Evolutionary conservation across 2,797 vertebrate species (phyloP).

Genomic region (Heliangelus exortis): DNA sequence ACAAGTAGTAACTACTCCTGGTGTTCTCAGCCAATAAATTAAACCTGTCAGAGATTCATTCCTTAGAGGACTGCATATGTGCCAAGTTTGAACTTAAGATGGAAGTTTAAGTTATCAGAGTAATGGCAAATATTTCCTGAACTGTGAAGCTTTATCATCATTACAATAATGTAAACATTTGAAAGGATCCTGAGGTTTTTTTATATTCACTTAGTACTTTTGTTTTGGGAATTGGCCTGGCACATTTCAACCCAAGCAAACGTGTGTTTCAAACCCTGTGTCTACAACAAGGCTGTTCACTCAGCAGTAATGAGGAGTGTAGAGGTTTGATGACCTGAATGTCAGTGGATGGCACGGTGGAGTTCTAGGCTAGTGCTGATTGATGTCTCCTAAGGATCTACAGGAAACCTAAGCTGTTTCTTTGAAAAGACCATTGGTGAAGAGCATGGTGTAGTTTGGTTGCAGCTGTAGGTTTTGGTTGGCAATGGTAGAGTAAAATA

Average conservation of each 20-base stretch:
- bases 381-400: rapidly evolving
- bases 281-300: neutral
- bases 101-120: neutral
- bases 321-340: neutral
- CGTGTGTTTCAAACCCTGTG: rapidly evolving
- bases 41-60: neutral
- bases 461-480: neutral
- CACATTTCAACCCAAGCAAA: rapidly evolving
- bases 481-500: neutral
- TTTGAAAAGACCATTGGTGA: rapidly evolving
- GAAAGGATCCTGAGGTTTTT: neutral
- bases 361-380: neutral
- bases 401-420: neutral
- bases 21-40: neutral
- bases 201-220: neutral
- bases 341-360: neutral
- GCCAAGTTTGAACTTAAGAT: neutral
- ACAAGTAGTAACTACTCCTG: rapidly evolving
- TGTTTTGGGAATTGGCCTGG: neutral
- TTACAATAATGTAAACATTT: neutral
- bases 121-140: slow-evolving; percentile 1
- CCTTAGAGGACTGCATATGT: neutral
- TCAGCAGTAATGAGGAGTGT: rapidly evolving
- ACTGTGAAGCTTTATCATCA: neutral
- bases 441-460: rapidly evolving